Conservation (phyloP, 2,113 vertebrate genomes). For the Antennarius striatus region DNA sequence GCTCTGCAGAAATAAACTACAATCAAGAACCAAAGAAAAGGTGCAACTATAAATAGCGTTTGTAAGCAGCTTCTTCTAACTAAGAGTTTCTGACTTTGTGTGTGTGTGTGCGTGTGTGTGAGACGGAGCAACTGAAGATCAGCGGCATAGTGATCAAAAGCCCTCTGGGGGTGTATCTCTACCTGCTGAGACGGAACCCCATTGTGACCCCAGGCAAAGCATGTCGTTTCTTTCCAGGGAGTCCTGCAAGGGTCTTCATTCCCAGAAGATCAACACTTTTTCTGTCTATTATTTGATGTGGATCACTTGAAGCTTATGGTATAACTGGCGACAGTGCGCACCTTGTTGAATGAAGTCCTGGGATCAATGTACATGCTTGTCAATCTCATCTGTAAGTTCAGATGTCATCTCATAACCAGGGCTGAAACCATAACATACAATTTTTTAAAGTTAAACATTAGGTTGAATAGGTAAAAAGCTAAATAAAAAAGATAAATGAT, state of each 20-base stretch:
- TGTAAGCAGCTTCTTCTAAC: neutral
- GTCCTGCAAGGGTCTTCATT: slow-evolving; percentile 11
- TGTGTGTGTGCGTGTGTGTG: slow-evolving; percentile 10
- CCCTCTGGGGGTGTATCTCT: slow-evolving; percentile 16
- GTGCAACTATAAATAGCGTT: slow-evolving; percentile 24
- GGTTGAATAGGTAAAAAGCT: too few relatives aligned
- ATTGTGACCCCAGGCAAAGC: neutral
- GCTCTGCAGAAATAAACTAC: neutral
- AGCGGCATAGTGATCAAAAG: slow-evolving; percentile 40
- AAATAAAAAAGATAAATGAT: too few relatives aligned
- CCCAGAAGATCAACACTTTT: slow-evolving; percentile 33
- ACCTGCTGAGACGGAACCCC: slow-evolving; percentile 37
- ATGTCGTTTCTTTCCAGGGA: slow-evolving; percentile 20
- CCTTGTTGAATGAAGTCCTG: too few relatives aligned
- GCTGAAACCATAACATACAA: too few relatives aligned
- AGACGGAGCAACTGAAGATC: slow-evolving; percentile 25
- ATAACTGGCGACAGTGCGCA: too few relatives aligned
- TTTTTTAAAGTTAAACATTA: too few relatives aligned
- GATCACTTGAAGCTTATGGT: slow-evolving; percentile 3
- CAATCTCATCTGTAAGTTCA: too few relatives aligned
- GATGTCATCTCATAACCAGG: too few relatives aligned
- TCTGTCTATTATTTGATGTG: slow-evolving; percentile 19
- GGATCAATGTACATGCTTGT: too few relatives aligned
- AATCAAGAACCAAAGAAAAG: slow-evolving; percentile 5
- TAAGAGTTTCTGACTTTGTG: slow-evolving; percentile 5